Conservation (phyloP, 2,797 vertebrate species). For the Siniperca scherzeri region DNA sequence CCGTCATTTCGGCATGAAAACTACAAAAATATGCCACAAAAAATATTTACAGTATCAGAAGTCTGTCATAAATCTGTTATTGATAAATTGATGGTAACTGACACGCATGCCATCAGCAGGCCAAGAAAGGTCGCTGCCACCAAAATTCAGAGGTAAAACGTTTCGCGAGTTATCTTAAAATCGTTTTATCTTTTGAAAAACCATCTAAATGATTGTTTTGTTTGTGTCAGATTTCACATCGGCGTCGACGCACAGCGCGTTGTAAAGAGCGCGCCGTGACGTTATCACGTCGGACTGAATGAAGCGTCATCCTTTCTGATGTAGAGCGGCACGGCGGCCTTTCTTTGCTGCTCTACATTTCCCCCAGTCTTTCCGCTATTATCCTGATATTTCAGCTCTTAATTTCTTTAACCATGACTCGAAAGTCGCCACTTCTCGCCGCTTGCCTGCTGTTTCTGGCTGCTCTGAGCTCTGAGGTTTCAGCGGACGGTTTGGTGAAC, state of each 20-base stretch:
- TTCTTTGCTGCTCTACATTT: conserved; percentile 71
- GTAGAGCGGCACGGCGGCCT: conserved; percentile 79
- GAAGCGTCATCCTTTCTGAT: conserved; percentile 87
- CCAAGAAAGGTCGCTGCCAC: too few relatives aligned
- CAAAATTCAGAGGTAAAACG: too few relatives aligned
- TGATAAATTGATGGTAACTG: too few relatives aligned
- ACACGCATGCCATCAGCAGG: too few relatives aligned
- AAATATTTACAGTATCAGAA: too few relatives aligned
- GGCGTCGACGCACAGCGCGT: conserved; percentile 1
- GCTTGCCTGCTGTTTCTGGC: conserved; percentile 70
- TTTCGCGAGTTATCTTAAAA: not conserved
- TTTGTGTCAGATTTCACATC: not conserved
- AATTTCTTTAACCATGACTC: conserved; percentile 78
- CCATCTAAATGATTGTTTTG: not conserved
- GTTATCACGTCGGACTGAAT: conserved; percentile 71
- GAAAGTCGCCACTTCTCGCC: conserved; percentile 43
- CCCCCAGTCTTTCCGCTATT: conserved; percentile 3
- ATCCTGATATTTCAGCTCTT: not conserved
- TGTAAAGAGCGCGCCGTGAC: conserved; percentile 51
- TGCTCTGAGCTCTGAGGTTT: conserved; percentile 54
- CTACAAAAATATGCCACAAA: too few relatives aligned
- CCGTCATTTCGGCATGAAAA: too few relatives aligned
- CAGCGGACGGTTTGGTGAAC: conserved; percentile 86
- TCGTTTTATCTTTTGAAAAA: rapidly evolving
- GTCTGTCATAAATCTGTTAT: too few relatives aligned